A percentile compares a stretch with the other conserved stretches of the same genome.
These are phyloP conservation scores for Cremastinae sp. DNA, from an alignment of 2,888 invertebrate species.

Conservation along the genomic window DNA sequence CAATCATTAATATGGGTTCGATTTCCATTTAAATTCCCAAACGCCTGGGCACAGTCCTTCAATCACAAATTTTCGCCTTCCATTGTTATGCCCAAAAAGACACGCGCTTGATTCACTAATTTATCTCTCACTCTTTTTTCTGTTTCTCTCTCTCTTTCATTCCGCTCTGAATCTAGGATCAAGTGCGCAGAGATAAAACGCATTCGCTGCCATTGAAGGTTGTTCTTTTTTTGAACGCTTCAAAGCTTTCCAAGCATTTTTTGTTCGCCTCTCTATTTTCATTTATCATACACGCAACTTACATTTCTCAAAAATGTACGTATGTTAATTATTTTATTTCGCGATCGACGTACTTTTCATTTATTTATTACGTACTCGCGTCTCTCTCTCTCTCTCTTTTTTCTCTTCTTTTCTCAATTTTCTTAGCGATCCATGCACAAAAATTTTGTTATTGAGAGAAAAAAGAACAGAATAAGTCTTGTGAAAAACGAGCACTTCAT, in stretches of 20 bases:
- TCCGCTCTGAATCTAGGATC: slow-evolving; percentile 10
- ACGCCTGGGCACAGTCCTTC: slow-evolving; percentile 17
- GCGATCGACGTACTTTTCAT: slow-evolving; percentile 9
- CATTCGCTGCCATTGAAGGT: slow-evolving; percentile 1
- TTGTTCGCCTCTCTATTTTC: slow-evolving; percentile 4
- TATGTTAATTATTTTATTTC: slow-evolving; percentile 3
- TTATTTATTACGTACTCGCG: slow-evolving; percentile 3
- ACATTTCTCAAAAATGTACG: slow-evolving; percentile 65
- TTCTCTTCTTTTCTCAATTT: neutral
- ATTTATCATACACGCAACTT: slow-evolving; percentile 69
- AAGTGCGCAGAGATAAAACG: slow-evolving; percentile 16
- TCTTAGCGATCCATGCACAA: too few species aligned
- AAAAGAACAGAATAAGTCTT: too few species aligned
- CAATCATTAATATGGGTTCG: neutral
- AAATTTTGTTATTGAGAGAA: too few species aligned
- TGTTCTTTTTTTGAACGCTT: slow-evolving; percentile 8
- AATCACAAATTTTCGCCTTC: slow-evolving; percentile 21
- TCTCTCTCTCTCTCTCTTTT: slow-evolving; percentile 9
- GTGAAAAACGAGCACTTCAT: too few species aligned
- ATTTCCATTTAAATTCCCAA: neutral
- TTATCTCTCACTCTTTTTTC: slow-evolving; percentile 1
- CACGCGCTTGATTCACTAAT: slow-evolving; percentile 16
- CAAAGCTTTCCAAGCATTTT: neutral
- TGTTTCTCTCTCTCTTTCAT: slow-evolving; percentile 26
- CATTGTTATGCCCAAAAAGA: slow-evolving; percentile 9